Evolutionary conservation across 2,113 vertebrate genomes (phyloP).

Genomic region (Noturus placidus): DNA sequence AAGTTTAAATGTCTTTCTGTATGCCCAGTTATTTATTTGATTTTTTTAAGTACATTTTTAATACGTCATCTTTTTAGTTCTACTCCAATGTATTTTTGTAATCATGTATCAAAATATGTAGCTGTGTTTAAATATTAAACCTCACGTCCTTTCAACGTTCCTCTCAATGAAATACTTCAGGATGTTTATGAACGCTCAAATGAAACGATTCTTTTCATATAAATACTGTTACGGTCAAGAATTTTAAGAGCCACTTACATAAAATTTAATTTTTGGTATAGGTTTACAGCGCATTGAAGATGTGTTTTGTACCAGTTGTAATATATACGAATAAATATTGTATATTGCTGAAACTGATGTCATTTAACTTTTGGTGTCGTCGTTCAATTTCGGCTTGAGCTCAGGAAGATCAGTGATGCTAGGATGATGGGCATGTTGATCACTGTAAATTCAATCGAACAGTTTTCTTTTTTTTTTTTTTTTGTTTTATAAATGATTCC

Average conservation of each 20-base stretch:
- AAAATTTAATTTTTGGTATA: neutral
- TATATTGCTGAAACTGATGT: neutral
- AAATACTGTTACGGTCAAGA: neutral
- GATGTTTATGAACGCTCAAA: neutral
- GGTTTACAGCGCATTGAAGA: neutral
- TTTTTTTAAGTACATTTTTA: neutral
- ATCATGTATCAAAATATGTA: neutral
- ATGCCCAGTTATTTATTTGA: neutral
- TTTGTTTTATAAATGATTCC: no score
- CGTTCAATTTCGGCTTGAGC: neutral
- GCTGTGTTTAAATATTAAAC: neutral
- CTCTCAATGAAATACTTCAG: neutral
- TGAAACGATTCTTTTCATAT: neutral
- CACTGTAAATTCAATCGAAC: neutral
- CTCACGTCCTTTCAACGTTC: neutral
- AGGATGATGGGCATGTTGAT: neutral
- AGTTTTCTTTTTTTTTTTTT: no score
- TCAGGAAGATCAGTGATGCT: constrained; percentile 2
- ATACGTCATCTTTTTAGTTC: neutral
- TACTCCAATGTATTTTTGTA: neutral
- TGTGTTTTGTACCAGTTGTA: neutral
- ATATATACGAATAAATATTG: neutral
- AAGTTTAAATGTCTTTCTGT: neutral
- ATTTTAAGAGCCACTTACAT: neutral
- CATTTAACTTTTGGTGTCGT: neutral